Evolutionary conservation across 2,888 invertebrate species (phyloP), one percentile per base, ranked within the genome.

Genomic region (Tiliacea aurago): DNA sequence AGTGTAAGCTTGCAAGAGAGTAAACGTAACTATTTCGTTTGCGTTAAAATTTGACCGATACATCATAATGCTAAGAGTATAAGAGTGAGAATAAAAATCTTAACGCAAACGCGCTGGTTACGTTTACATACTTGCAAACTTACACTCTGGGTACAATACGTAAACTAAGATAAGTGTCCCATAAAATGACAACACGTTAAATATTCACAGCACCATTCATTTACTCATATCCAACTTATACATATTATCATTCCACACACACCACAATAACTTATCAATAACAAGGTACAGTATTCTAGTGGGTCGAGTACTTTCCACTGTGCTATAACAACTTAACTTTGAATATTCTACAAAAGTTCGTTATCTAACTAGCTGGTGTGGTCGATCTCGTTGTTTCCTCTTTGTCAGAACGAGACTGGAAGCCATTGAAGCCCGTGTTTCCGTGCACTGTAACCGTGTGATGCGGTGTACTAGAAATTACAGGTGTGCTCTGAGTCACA

Each of bases 191-290:
- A 90, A 88, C 76, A 84, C 84, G 51, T 62, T 82, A 72, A 64
- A 61, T 94, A 95, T 95, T 28, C 95, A 95, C 95, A 95, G 94
- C 90, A 92, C 86, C 92, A 93, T 90, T 90, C 93, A 94, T 94
- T 95, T 94, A 94, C 92, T 94, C 90, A 84, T 87, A 86, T 84
- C 83, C 75, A 83, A 86, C 77, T 86, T 86, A 82, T 80, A 6
- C 6, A 37, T 37, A 80, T 81, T 81, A 80, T 84, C 79, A 84
- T 75, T 83, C 76, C 89, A 90, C 83, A 90, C 84, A 83, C 90
- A 86, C 89, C 73, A 88, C 87, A 90, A 91, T 92, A 92, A 92
- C 88, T 91, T 92, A 92, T 69, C 83, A 43, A 81, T 66, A 81
- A 81, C 81, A 89, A 83, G 81, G 73, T 81, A 85, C 73, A 78